Evolutionary conservation across 2,888 invertebrate genomes (phyloP).

Genomic region (Sepiola atlantica): DNA sequence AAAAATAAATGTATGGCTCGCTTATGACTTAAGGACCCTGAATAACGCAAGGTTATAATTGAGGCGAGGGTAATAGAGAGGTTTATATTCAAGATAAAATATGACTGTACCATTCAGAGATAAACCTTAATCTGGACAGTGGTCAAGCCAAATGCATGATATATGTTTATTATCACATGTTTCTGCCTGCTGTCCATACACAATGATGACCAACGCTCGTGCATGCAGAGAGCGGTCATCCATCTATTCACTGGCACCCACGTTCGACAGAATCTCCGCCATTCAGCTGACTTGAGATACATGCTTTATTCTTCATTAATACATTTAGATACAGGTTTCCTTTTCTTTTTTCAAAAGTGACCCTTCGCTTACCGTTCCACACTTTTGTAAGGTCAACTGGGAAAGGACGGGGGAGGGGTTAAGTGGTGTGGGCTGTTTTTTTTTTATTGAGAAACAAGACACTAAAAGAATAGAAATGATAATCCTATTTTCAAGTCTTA

Average conservation of each 20-base stretch:
- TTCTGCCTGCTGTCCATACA: conserved; percentile 6
- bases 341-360: not conserved
- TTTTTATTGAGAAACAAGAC: not conserved
- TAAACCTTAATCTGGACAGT: not conserved
- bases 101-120: not conserved
- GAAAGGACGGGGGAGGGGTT: not conserved
- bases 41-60: not conserved
- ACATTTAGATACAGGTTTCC: not conserved
- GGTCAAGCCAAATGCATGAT: conserved; percentile 32
- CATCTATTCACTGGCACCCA: not conserved
- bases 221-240: not conserved
- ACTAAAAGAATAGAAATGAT: not conserved
- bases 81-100: conserved; percentile 32
- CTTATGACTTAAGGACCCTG: not conserved
- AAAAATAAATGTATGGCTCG: not conserved
- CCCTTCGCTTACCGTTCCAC: not conserved
- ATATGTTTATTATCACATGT: not conserved
- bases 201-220: not conserved
- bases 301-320: not conserved
- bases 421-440: not conserved
- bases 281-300: not conserved
- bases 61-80: not conserved
- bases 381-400: not conserved
- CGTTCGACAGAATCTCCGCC: not conserved
- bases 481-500: conserved; percentile 14